Evolutionary conservation across 2,113 vertebrate species (phyloP), one percentile per base, ranked within the genome.

Genomic region (Acanthochromis polyacanthus): DNA sequence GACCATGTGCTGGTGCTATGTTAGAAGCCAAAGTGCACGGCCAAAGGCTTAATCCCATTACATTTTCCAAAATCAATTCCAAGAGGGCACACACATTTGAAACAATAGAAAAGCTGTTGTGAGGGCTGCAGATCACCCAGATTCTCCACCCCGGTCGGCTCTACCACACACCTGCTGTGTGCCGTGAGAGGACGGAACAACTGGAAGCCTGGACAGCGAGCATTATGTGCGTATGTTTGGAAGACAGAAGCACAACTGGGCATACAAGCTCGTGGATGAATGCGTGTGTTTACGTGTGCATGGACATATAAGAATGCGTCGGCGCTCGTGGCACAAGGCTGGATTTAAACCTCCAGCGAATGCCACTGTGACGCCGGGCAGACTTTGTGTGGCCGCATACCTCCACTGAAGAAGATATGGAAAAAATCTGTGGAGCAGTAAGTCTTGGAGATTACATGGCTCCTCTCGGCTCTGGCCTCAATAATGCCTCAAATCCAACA

Each of bases 101-200:
- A 92, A 95, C 93, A 94, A 94, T 89, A 92, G 93, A 55, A 90
- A 91, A 84, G 81, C 88, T 94, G 92, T 94, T 93, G 80, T 81
- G 62, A 68, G 74, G 59, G 71, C 78, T 57, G 63, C 57, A 57
- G 68, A 72, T 82, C 70, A 79, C 61, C 45, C 61, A 40, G 45
- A 51, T 3, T 71, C 71, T 82, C 46, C 66, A 32, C 80, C 62
- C 85, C 20, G 43, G 22, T 58, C 59, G 9, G 38, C 72, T 81
- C 80, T 43, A 66, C 69, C 81, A 86, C 75, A 88, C 95, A 95
- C 94, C 95, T 95, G 94, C 93, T 93, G 88, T 81, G 70, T 82
- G 84, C 85, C 83, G 71, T 90, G 85, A 93, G 87, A 88, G 78
- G 83, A 81, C 65, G 74, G 86, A 93, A 93, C 94, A 95, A 94